Conservation (phyloP, 2,888 invertebrate genomes). For the Xestia rhomboidea region DNA sequence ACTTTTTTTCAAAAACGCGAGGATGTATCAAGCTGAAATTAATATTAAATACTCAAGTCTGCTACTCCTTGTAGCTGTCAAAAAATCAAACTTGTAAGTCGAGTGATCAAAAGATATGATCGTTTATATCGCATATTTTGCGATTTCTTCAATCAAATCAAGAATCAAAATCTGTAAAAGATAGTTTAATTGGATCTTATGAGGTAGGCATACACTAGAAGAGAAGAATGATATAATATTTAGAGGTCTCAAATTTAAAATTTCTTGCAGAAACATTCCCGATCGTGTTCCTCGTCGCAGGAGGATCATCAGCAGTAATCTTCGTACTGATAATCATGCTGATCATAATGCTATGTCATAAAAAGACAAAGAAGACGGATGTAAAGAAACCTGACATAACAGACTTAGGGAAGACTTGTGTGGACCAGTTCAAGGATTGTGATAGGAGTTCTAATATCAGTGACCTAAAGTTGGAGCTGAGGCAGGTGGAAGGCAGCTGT, state of each 20-base stretch:
- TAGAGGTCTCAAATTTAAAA: background rate
- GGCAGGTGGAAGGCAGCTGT: slow-evolving; percentile 95
- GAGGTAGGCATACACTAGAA: background rate
- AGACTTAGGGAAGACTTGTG: slow-evolving; percentile 80
- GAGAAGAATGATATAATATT: background rate
- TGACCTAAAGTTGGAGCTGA: slow-evolving; percentile 96
- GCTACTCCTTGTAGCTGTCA: no score
- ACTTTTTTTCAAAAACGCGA: no score
- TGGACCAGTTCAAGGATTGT: slow-evolving; percentile 92
- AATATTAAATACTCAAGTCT: no score
- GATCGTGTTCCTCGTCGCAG: slow-evolving; percentile 94
- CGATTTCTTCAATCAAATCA: no score
- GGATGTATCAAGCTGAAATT: no score
- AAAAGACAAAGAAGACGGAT: slow-evolving; percentile 89
- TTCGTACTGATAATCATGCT: slow-evolving; percentile 95
- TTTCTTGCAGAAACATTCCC: slow-evolving; percentile 93
- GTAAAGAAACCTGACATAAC: slow-evolving; percentile 91
- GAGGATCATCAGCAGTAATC: slow-evolving; percentile 94
- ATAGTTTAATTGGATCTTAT: background rate
- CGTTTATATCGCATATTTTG: no score
- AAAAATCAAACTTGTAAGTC: no score
- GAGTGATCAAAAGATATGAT: no score
- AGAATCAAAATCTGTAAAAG: no score
- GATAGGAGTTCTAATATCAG: slow-evolving; percentile 97
- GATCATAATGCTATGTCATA: slow-evolving; percentile 93